phyloP scores from a whole-genome alignment of 1,140 invertebrate genomes.

The Globodera rostochiensis region DNA sequence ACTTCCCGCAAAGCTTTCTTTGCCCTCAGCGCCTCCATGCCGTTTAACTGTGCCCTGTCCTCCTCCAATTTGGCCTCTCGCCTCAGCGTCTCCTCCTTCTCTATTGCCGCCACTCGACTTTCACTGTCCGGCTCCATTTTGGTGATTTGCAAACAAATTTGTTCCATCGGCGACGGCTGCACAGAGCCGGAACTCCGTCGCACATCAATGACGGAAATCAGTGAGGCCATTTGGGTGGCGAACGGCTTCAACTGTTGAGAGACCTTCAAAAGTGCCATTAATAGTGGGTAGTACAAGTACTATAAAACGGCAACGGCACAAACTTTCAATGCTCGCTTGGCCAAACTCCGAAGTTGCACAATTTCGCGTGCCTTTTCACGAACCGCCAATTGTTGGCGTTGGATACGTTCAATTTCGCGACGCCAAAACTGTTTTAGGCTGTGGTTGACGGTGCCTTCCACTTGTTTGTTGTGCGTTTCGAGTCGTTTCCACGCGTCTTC shows the following conservation, averaged over 20 bases:
- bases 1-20: constrained; percentile 37
- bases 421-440: constrained; percentile 52
- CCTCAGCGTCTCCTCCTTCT: constrained; percentile 59
- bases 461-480: constrained; percentile 46
- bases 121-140: constrained; percentile 57
- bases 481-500: constrained; percentile 43
- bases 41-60: background rate
- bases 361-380: constrained; percentile 51
- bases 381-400: constrained; percentile 52
- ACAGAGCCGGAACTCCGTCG: constrained; percentile 44
- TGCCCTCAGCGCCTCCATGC: constrained; percentile 37
- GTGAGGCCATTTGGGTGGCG: constrained; percentile 44
- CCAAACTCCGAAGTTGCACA: constrained; percentile 48
- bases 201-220: constrained; percentile 47
- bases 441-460: constrained; percentile 44
- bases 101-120: constrained; percentile 56
- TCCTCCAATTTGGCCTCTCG: constrained; percentile 45
- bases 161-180: constrained; percentile 62
- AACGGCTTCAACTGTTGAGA: constrained; percentile 57
- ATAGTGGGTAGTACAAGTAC: background rate
- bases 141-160: constrained; percentile 60
- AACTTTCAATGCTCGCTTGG: constrained; percentile 41
- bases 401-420: constrained; percentile 29
- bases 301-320: background rate
- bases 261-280: background rate